Base-by-base conservation (phyloP, 2,888 invertebrate genomes). In the Cacoxenus indagator region DNA sequence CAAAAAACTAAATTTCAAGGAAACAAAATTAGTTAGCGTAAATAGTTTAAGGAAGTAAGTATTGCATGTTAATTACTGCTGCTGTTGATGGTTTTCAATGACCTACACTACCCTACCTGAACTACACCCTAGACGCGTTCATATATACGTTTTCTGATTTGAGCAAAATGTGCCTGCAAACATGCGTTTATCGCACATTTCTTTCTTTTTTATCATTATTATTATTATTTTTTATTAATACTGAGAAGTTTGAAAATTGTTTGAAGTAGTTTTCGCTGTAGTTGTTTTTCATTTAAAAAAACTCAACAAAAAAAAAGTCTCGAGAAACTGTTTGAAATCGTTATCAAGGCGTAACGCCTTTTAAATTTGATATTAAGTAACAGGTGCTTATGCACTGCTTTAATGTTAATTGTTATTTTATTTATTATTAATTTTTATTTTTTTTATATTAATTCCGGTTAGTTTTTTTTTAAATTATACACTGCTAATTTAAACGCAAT, bases 401-500 rank as follows among this genome's bases (percentile, higher is more conserved):
- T 55, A 62, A 54, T 72, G 67, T 70, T 70, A 55, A 19, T 14
- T 62, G 19, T 43, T 17, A n/a, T 54, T 57, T 65, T 59, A 57
- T 59, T 19, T 22, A 51, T 71, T 75, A 64, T 77, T 73, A 17
- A 68, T 73, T 70, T 72, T 75, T 71, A 72, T 68, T 69, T 76
- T 70, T 74, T 68, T 74, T 65, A 64, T 67, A 17, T 65, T 45
- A 46, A 24, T 71, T 71, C 45, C 75, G 67, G 48, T 72, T 76
- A 70, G 71, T 64, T 70, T 71, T 71, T 69, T 70, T 73, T 68
- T 73, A 82, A 80, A 80, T 81, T 81, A 80, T 78, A 78, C 82
- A 80, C 81, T 77, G 77, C 82, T 80, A 80, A 77, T 81, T 86
- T 83, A 86, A 86, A 87, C 86, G 87, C 87, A 87, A 87, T 87